Evolutionary conservation across 2,113 vertebrate species (phyloP).

Genomic region (Perca schrenkii): DNA sequence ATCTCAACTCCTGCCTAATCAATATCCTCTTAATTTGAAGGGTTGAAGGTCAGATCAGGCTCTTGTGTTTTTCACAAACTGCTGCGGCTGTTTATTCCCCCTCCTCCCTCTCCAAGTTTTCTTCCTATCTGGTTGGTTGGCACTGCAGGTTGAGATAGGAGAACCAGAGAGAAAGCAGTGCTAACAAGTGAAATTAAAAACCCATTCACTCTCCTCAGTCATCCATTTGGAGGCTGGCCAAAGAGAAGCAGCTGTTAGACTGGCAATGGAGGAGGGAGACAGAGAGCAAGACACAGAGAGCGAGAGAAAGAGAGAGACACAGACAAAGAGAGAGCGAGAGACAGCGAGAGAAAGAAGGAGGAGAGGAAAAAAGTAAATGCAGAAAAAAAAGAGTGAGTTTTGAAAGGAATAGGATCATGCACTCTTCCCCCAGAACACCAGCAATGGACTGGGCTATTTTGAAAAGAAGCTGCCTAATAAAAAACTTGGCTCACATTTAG

Average conservation of each 20-base stretch:
- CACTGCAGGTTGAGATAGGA: conserved; percentile 42
- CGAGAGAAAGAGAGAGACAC: neutral
- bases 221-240: conserved; percentile 70
- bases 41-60: conserved; percentile 37
- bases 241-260: conserved; percentile 69
- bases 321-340: neutral
- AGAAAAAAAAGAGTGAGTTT: neutral
- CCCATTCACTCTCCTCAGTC: conserved; percentile 72
- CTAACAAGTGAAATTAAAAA: conserved; percentile 81
- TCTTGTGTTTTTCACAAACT: conserved; percentile 37
- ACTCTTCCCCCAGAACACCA: conserved; percentile 5
- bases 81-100: conserved; percentile 39
- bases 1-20: conserved; percentile 37
- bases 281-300: neutral
- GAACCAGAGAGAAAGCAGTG: conserved; percentile 38
- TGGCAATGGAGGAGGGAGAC: conserved; percentile 23
- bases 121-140: conserved; percentile 37
- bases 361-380: neutral
- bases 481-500: conserved; percentile 6
- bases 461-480: conserved; percentile 19
- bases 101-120: conserved; percentile 25
- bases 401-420: conserved; percentile 13
- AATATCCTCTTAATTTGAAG: conserved; percentile 56
- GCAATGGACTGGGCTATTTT: conserved; percentile 12
- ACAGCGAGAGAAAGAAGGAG: no score